Percentiles rank a stretch among this genome's conserved stretches.
Evolutionary conservation across 2,888 invertebrate genomes (phyloP).

Genomic region (Poecilus cupreus): DNA sequence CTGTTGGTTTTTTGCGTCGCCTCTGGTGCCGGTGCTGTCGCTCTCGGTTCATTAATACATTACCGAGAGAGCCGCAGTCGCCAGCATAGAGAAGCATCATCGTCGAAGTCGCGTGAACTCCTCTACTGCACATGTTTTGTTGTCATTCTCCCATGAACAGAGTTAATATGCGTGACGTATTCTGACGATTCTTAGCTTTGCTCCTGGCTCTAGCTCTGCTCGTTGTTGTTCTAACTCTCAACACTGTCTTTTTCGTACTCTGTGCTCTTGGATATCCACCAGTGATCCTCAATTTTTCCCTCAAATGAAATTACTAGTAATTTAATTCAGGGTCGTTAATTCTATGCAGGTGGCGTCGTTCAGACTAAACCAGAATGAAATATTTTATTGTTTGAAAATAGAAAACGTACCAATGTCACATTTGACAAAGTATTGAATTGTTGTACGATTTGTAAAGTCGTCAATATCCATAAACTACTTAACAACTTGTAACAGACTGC

Average conservation of each 20-base stretch:
- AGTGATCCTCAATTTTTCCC: neutral
- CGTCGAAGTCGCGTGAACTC: slow-evolving; percentile 31
- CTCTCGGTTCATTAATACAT: slow-evolving; percentile 40
- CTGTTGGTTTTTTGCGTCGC: slow-evolving; percentile 10
- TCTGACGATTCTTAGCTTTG: slow-evolving; percentile 53
- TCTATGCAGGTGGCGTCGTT: no score
- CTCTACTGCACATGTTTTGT: slow-evolving; percentile 54
- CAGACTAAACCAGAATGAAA: no score
- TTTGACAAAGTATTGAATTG: no score
- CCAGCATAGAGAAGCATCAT: slow-evolving; percentile 2
- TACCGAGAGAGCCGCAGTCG: slow-evolving; percentile 25
- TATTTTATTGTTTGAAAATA: no score
- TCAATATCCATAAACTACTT: no score
- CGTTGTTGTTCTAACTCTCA: neutral
- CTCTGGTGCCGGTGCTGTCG: slow-evolving; percentile 2
- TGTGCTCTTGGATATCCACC: neutral
- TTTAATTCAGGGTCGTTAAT: no score
- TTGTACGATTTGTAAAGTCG: no score
- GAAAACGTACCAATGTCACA: no score
- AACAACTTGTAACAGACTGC: no score
- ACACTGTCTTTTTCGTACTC: neutral
- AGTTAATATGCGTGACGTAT: slow-evolving; percentile 60
- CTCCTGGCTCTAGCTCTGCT: slow-evolving; percentile 7
- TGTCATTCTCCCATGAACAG: slow-evolving; percentile 59
- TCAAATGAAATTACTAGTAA: no score